Evolutionary conservation across 2,888 invertebrate genomes (phyloP).

Genomic region (Thecocarcelia acutangulata): DNA sequence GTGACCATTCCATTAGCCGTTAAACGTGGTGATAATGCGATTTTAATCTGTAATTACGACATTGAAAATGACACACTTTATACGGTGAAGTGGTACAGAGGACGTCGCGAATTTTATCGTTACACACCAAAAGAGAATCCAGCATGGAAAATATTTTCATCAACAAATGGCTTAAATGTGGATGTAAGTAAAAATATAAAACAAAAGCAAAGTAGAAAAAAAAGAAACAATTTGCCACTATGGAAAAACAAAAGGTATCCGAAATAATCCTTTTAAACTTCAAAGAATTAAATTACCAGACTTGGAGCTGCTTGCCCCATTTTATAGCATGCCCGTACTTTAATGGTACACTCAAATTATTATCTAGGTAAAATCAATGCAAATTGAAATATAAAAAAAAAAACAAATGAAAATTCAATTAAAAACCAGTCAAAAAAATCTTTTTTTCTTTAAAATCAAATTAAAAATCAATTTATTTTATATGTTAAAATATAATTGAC

Average conservation of each 20-base stretch:
- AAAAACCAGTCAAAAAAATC: too few relatives aligned
- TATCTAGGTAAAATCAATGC: too few relatives aligned
- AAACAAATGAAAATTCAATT: too few relatives aligned
- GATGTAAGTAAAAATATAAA: slow-evolving; percentile 84
- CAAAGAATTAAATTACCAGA: slow-evolving; percentile 41
- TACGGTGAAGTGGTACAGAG: slow-evolving; percentile 94
- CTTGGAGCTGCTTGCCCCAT: neutral
- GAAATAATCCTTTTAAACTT: slow-evolving; percentile 39
- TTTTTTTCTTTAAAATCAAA: too few relatives aligned
- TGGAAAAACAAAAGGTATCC: slow-evolving; percentile 9
- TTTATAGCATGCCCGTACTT: too few relatives aligned
- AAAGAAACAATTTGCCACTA: slow-evolving; percentile 20
- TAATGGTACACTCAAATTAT: too few relatives aligned
- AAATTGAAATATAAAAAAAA: too few relatives aligned
- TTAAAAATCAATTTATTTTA: too few relatives aligned
- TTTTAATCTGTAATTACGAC: slow-evolving; percentile 89
- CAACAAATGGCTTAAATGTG: slow-evolving; percentile 81
- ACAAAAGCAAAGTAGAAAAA: slow-evolving; percentile 10
- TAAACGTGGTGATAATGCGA: slow-evolving; percentile 85
- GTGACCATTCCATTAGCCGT: slow-evolving; percentile 87
- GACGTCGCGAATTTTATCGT: slow-evolving; percentile 91
- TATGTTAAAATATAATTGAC: too few relatives aligned
- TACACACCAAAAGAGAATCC: slow-evolving; percentile 89
- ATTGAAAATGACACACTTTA: slow-evolving; percentile 91
- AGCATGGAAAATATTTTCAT: slow-evolving; percentile 87